Percentiles rank a stretch among this genome's conserved stretches.
phyloP scores from a whole-genome alignment of 2,113 vertebrate species.

The Bettongia penicillata region DNA sequence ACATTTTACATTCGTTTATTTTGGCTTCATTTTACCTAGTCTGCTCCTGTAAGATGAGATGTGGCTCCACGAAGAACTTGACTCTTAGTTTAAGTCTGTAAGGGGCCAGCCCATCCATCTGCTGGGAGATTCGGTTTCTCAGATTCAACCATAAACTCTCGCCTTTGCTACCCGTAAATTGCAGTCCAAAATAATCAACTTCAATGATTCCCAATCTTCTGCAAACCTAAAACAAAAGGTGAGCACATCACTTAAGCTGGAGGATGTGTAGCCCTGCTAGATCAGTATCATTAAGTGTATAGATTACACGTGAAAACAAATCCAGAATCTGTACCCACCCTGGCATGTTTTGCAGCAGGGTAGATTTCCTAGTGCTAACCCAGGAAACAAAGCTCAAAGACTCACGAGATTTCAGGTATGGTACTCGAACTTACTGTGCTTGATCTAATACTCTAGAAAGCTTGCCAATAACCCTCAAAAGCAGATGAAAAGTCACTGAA shows the following conservation, averaged over 20 bases:
- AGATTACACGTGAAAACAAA: not conserved
- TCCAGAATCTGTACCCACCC: not conserved
- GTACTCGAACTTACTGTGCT: not conserved
- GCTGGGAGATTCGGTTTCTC: slow-evolving; percentile 98
- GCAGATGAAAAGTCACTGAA: not conserved
- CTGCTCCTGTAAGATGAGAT: slow-evolving; percentile 98
- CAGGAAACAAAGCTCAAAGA: not conserved
- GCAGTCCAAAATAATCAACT: slow-evolving; percentile 98
- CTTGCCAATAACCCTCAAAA: slow-evolving; percentile 14
- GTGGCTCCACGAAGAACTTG: slow-evolving; percentile 99
- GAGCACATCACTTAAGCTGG: slow-evolving; percentile 21
- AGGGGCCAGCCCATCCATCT: slow-evolving; percentile 96
- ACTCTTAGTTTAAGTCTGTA: slow-evolving; percentile 94
- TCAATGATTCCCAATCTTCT: slow-evolving; percentile 97
- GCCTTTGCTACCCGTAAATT: slow-evolving; percentile 96
- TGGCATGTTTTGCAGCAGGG: not conserved
- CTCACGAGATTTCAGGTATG: not conserved
- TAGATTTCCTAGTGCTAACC: not conserved
- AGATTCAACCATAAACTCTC: slow-evolving; percentile 98
- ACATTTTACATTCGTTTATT: slow-evolving; percentile 38
- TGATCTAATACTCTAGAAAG: not conserved
- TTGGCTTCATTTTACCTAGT: slow-evolving; percentile 88
- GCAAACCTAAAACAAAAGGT: slow-evolving; percentile 90
- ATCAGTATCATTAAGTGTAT: not conserved
- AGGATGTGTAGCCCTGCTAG: not conserved